Evolutionary conservation across 2,113 vertebrate species (phyloP).

Genomic region (Zingel zingel): DNA sequence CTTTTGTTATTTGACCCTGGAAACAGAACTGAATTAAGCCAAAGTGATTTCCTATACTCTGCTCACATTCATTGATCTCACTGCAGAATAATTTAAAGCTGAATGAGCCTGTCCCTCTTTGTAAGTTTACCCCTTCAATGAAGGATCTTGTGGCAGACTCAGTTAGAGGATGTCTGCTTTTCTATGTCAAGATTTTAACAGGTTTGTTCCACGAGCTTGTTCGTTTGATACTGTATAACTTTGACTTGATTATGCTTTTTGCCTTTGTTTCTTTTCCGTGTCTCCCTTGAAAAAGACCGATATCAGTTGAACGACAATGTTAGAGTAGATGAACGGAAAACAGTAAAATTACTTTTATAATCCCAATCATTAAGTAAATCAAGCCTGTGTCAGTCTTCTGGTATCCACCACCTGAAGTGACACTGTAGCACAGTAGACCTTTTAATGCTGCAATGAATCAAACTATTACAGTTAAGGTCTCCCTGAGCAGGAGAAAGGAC

Average conservation of each 20-base stretch:
- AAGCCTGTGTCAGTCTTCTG: conserved; percentile 16
- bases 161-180: conserved; percentile 7
- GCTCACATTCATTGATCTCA: conserved; percentile 62
- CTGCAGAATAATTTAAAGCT: conserved; percentile 65
- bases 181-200: conserved; percentile 2
- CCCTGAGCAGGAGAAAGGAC: conserved; percentile 69
- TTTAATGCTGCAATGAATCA: conserved; percentile 71
- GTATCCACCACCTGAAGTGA: conserved; percentile 30
- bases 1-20: conserved; percentile 39
- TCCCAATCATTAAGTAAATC: conserved; percentile 7
- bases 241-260: not conserved
- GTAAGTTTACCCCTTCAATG: conserved; percentile 37
- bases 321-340: not conserved
- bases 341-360: not conserved
- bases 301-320: not conserved
- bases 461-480: conserved; percentile 69
- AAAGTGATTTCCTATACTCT: conserved; percentile 62
- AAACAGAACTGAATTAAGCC: conserved; percentile 38
- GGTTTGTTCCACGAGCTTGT: conserved; percentile 5
- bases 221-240: conserved; percentile 12
- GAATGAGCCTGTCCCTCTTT: conserved; percentile 53
- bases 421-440: conserved; percentile 29
- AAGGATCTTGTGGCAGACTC: conserved; percentile 40
- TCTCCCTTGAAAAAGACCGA: not conserved
- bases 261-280: not conserved